A percentile compares a stretch with the other conserved stretches of the same genome.
Conservation (phyloP, 2,888 invertebrate species). For the Antheraea yamamai region DNA sequence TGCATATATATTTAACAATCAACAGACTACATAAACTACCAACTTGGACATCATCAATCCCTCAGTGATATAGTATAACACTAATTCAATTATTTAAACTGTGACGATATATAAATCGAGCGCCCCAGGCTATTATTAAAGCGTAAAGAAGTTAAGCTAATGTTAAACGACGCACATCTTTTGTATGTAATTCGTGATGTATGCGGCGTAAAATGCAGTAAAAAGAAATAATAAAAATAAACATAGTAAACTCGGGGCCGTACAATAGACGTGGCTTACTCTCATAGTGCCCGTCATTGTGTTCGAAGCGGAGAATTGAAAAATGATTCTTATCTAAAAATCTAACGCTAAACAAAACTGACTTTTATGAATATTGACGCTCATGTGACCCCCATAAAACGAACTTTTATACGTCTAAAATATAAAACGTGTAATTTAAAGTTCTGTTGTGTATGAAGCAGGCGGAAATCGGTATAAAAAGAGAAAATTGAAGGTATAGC, state of each 20-base stretch:
- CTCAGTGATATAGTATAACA: constrained; percentile 47
- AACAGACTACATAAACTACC: constrained; percentile 54
- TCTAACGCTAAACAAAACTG: constrained; percentile 55
- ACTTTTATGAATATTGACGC: constrained; percentile 68
- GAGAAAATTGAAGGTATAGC: constrained; percentile 22
- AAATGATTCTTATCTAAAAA: constrained; percentile 61
- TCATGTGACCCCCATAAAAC: constrained; percentile 46
- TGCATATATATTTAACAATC: constrained; percentile 62
- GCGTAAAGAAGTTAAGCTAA: constrained; percentile 81
- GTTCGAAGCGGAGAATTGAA: constrained; percentile 52
- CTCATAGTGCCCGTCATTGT: constrained; percentile 55
- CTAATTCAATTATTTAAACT: constrained; percentile 58
- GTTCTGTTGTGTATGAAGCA: constrained; percentile 22
- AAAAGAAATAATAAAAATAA: constrained; percentile 55
- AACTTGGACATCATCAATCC: constrained; percentile 50
- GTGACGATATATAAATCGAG: constrained; percentile 46
- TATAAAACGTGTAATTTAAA: constrained; percentile 23
- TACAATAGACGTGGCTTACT: constrained; percentile 52
- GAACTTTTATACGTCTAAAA: constrained; percentile 25
- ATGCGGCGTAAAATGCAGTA: constrained; percentile 68
- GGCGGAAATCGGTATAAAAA: constrained; percentile 21
- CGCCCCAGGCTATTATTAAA: constrained; percentile 72
- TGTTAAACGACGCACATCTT: constrained; percentile 80
- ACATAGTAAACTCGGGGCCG: constrained; percentile 57
- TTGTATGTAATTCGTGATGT: constrained; percentile 76